Base-by-base conservation (phyloP, 2,797 vertebrate species). In the Meda fulgida region DNA sequence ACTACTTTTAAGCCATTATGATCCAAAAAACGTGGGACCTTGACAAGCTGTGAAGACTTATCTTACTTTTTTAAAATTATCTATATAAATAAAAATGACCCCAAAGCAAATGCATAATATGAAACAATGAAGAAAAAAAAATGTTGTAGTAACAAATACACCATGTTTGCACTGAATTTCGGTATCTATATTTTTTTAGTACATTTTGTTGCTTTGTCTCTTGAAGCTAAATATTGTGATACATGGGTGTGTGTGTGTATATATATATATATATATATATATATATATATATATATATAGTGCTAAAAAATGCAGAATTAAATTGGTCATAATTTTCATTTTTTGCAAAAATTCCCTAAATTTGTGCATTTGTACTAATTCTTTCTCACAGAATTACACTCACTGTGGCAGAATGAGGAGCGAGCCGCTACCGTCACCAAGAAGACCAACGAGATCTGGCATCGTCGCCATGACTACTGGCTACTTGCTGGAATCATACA, bases 391-490 rank as follows among this genome's bases (percentile, higher is more conserved):
- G 98, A 99, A 85, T 94, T 99, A 34, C 98, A 99, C 92, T 99
- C 98, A 0, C 88, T 99, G 82, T 99, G 98, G 98, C 98, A 99
- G 93, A 99, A 99, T 21, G 98, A 99, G 88, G 98, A 99, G 84
- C 94, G 98, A 1, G 98, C 98, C 23, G 98, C 98, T 80, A 99
- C 98, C 0, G 97, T 99, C 40, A 99, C 98, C 55, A 99, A 98
- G 95, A 99, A 99, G 91, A 99, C 98, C 34, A 98, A 99, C 0
- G 98, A 99, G 93, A 99, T 99, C 91, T 99, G 98, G 98, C 98
- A 99, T 90, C 96, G 98, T 63, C 96, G 98, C 55, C 98, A 99
- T 3, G 98, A 99, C 93, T 99, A 99, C 93, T 99, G 98, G 98
- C 95, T 99, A 77, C 95, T 99, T 81, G 97, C 98, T 34, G 98